Evolutionary conservation across 2,888 invertebrate genomes (phyloP).

Genomic region (Conistra vaccinii): DNA sequence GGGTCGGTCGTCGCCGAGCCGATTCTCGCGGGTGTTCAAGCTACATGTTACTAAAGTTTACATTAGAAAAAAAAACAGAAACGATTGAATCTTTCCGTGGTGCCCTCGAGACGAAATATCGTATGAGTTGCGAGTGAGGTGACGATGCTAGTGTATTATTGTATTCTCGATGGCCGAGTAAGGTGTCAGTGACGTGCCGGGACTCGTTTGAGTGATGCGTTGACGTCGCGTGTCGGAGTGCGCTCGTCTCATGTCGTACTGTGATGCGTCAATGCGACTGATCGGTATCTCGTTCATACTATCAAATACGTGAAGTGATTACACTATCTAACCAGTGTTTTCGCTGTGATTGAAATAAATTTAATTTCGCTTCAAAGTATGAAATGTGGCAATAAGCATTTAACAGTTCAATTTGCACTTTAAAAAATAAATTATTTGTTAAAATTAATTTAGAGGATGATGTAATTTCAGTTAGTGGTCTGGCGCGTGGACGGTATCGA

Average conservation of each 20-base stretch:
- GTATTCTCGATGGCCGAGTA: constrained; percentile 25
- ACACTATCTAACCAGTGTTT: constrained; percentile 51
- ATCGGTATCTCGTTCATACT: constrained; percentile 55
- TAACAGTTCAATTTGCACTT: constrained; percentile 77
- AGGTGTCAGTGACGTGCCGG: constrained; percentile 32
- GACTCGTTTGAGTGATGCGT: constrained; percentile 35
- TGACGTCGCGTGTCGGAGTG: constrained; percentile 7
- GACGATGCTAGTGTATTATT: constrained; percentile 41
- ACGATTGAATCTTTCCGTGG: constrained; percentile 49
- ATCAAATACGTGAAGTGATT: constrained; percentile 61
- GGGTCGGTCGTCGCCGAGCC: background rate
- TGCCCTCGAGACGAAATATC: constrained; percentile 53
- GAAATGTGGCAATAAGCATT: constrained; percentile 75
- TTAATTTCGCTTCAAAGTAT: constrained; percentile 64
- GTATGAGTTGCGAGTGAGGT: constrained; percentile 47
- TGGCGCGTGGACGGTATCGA: constrained; percentile 65
- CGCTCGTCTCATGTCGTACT: constrained; percentile 4
- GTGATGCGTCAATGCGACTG: constrained; percentile 39
- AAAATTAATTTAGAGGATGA: constrained; percentile 69
- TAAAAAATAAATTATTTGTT: constrained; percentile 68
- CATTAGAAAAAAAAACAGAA: constrained; percentile 30
- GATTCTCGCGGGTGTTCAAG: constrained; percentile 39
- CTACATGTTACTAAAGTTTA: constrained; percentile 41
- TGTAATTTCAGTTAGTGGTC: constrained; percentile 67
- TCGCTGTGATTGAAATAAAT: constrained; percentile 51